Base-by-base conservation (phyloP, 2,113 vertebrate genomes). In the Climacteris rufus region DNA sequence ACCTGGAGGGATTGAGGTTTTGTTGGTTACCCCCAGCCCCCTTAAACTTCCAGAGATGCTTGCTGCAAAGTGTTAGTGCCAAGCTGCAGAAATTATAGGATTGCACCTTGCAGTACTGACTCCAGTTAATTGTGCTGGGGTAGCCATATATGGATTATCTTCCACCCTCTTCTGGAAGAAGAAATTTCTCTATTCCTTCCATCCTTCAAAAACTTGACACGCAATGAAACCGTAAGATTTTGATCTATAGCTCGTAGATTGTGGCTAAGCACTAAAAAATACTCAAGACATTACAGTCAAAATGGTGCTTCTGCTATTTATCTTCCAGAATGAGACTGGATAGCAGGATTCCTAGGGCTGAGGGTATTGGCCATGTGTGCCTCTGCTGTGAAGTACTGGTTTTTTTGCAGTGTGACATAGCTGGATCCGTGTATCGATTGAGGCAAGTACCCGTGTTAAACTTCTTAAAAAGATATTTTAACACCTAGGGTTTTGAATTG, bases 351-450 rank as follows among this genome's bases (percentile, higher is more conserved):
- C 1, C 2, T 11, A 10, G n/a, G 21, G 3, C 35, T 56, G 49
- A 19, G 19, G 31, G 10, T 12, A 13, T 76, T 76, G 39, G 27
- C 40, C 9, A 2, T 0, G 0, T 72, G 11, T 45, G 24, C 44
- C 35, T 64, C 25, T 52, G 24, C 47, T 77, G 60, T 87, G 53
- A 61, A 37, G 28, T 71, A 87, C 39, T 50, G 25, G 5, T 90
- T 88, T 68, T 42, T 82, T 66, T 90, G 31, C 60, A 82, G 35
- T 1, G 2, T 60, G n/a, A 33, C 15, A 1, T 25, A 56, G 44
- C 3, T 68, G 44, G 31, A 61, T 87, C 31, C 0, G 5, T 76
- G 13, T 69, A 35, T 53, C n/a, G 47, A 40, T 12, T 76, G 49
- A 72, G 31, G 65, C 31, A 56, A 79, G 18, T 71, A 42, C 30